Percentiles rank a stretch among this genome's conserved stretches.
phyloP scores from a whole-genome alignment of 2,797 vertebrate genomes.

The Typhlichthys eigenmanni region DNA sequence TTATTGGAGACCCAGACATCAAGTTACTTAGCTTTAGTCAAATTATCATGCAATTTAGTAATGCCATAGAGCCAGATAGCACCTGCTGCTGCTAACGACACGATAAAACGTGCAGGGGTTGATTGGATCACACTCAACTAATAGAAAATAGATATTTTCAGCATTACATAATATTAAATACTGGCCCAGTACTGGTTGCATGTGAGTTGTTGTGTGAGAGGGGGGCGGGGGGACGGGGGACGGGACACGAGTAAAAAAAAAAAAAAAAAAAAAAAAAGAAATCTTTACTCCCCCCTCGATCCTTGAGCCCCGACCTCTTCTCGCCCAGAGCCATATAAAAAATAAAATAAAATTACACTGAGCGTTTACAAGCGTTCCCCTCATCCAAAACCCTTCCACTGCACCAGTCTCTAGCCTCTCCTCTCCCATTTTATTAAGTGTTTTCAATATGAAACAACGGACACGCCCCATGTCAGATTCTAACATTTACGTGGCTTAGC shows the following conservation, averaged over 20 bases:
- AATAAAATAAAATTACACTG: slow-evolving; percentile 52
- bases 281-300: slow-evolving; percentile 35
- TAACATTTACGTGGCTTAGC: slow-evolving; percentile 82
- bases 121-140: slow-evolving; percentile 47
- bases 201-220: slow-evolving; percentile 15
- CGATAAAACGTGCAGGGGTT: slow-evolving; percentile 49
- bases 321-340: slow-evolving; percentile 52
- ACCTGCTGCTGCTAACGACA: slow-evolving; percentile 13
- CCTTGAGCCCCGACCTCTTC: slow-evolving; percentile 36
- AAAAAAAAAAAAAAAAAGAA: slow-evolving; percentile 46
- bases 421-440: slow-evolving; percentile 66
- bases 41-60: slow-evolving; percentile 41
- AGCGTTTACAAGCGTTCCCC: slow-evolving; percentile 40
- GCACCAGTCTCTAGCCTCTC: slow-evolving; percentile 48
- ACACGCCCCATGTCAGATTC: slow-evolving; percentile 84
- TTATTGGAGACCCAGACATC: slow-evolving; percentile 24
- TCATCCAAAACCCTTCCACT: slow-evolving; percentile 17
- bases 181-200: slow-evolving; percentile 72
- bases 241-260: slow-evolving; percentile 10
- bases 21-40: slow-evolving; percentile 41
- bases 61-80: slow-evolving; percentile 42
- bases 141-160: slow-evolving; percentile 61
- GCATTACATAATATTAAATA: slow-evolving; percentile 67
- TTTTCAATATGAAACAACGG: slow-evolving; percentile 88
- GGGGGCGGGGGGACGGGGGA: too few relatives aligned